Evolutionary conservation across 1,140 invertebrate genomes (phyloP), one percentile per base, ranked within the genome.

Genomic region (Scaptomyza montana): DNA sequence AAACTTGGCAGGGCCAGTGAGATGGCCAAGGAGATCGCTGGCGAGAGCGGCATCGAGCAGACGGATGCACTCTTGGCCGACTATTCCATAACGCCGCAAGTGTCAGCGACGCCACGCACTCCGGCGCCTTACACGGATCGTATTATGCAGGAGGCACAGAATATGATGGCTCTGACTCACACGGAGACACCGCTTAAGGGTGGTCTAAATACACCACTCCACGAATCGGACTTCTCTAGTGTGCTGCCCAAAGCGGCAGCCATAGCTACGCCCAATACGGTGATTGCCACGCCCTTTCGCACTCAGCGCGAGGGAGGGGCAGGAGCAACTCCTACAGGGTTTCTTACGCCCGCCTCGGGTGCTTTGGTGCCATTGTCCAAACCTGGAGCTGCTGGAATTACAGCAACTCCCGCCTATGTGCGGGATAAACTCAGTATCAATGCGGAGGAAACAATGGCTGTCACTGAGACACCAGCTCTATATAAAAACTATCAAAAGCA

Each of bases 151-250:
- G 98, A 99, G 93, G 98, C 98, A 0, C 98, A 99, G 92, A 99
- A 99, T 92, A 96, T 99, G 62, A 99, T 99, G 96, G 98, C 98
- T 4, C 92, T 99, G 5, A 98, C 97, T 0, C 98, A 99, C 91
- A 98, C 98, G 0, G 98, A 99, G 82, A 99, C 99, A 0, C 99
- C 99, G 9, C 92, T 99, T 1, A 99, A 99, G 92, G 97, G 99
- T 47, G 99, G 98, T 0, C 81, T 98, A 3, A 99, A 99, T 91
- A 99, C 98, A 1, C 97, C 98, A 0, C 92, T 99, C 1, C 95
- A 96, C 67, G 95, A 98, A 82, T 95, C 95, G 0, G 98, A 99
- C 92, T 99, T 99, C 91, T 95, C 94, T 57, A 95, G 97, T 1
- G 94, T 97, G 1, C 93, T 97, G 51, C 98, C 98, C 2, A 95